Conservation (phyloP, 1,140 invertebrate genomes). For the Protaetia brevitarsis region DNA sequence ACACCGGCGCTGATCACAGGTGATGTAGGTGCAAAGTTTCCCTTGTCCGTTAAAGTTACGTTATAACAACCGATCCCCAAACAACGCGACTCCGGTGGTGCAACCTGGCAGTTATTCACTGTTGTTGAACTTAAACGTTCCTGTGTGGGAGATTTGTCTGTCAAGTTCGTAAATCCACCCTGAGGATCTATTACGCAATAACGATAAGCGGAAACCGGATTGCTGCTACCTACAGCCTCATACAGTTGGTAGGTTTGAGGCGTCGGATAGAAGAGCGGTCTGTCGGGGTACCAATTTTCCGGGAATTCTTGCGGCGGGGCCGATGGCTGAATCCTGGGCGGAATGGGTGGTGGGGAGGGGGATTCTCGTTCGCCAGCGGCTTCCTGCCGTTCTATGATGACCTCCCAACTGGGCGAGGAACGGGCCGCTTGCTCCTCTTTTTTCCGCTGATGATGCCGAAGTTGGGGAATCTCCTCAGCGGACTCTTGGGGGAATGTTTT, state of each 20-base stretch:
- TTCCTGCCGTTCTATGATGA: slow-evolving; percentile 24
- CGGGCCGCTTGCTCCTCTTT: not conserved
- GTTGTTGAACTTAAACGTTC: not conserved
- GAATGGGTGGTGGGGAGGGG: slow-evolving; percentile 27
- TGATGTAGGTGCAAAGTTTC: slow-evolving; percentile 1
- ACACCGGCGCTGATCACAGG: slow-evolving; percentile 5
- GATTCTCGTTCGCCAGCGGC: not conserved
- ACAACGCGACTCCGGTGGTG: not conserved
- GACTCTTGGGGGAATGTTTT: slow-evolving; percentile 6
- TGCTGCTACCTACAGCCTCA: not conserved
- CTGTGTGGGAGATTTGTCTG: not conserved
- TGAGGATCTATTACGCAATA: not conserved
- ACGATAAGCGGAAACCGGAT: not conserved
- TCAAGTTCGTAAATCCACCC: not conserved
- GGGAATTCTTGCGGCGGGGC: slow-evolving; percentile 31
- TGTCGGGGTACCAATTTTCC: slow-evolving; percentile 20
- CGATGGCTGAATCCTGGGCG: slow-evolving; percentile 31
- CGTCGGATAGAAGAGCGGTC: not conserved
- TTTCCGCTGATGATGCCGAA: not conserved
- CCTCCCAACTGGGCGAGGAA: slow-evolving; percentile 20
- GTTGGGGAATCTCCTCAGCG: not conserved
- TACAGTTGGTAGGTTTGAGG: slow-evolving; percentile 17
- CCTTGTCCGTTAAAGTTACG: not conserved
- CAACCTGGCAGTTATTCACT: slow-evolving; percentile 8
- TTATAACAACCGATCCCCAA: slow-evolving; percentile 2